Percentiles rank a stretch among this genome's conserved stretches.
Conservation (phyloP, 2,888 invertebrate genomes). For the Acanthopleura granulata region DNA sequence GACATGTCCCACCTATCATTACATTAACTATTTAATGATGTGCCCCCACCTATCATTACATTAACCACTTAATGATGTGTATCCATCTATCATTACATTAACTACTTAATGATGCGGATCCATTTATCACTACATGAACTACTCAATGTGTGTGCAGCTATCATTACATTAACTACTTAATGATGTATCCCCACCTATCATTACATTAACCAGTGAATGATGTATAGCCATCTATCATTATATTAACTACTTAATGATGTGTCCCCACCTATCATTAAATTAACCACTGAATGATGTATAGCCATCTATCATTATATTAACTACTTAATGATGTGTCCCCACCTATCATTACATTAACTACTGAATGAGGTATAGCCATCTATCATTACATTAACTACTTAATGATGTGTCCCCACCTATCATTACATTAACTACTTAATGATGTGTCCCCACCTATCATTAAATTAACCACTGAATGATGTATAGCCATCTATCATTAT, state of each 20-base stretch:
- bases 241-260: too few relatives aligned
- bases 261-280: too few relatives aligned
- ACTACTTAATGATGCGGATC: conserved; percentile 86
- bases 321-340: too few relatives aligned
- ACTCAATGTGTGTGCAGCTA: conserved; percentile 73
- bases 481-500: conserved; percentile 96
- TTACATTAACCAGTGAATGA: neutral
- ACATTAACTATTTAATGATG: neutral
- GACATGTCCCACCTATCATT: too few relatives aligned
- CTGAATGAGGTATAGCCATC: conserved; percentile 88
- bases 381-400: conserved; percentile 72
- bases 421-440: conserved; percentile 72
- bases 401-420: neutral
- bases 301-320: too few relatives aligned
- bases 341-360: neutral
- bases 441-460: conserved; percentile 94
- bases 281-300: neutral
- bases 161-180: conserved; percentile 64
- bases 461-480: conserved; percentile 79
- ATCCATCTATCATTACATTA: neutral
- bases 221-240: neutral
- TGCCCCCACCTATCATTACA: neutral
- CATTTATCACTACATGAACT: conserved; percentile 76
- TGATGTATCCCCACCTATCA: conserved; percentile 98
- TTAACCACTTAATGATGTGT: neutral